Percentiles rank a stretch among this genome's conserved stretches.
Evolutionary conservation across 2,888 invertebrate species (phyloP).

Genomic region (Machimus atricapillus): DNA sequence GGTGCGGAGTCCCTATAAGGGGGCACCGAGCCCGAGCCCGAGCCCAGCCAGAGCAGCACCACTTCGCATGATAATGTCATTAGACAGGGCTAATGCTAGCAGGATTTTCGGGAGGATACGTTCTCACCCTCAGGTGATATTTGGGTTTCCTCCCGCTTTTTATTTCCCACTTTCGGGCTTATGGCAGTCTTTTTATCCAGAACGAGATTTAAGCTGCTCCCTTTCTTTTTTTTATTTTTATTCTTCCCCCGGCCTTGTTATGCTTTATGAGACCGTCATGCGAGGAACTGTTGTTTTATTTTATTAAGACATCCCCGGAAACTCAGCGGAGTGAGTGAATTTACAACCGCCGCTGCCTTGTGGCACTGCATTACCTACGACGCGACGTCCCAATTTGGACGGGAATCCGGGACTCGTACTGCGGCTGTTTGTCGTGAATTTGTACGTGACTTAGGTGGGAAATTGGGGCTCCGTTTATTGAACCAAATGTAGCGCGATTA

Average conservation of each 20-base stretch:
- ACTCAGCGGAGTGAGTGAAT: neutral
- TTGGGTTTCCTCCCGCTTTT: neutral
- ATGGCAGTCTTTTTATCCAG: neutral
- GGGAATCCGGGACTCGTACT: neutral
- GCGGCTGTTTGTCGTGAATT: neutral
- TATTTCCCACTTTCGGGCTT: neutral
- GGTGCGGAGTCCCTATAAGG: neutral
- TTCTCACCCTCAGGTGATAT: slow-evolving; percentile 32
- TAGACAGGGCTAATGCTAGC: slow-evolving; percentile 27
- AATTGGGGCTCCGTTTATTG: neutral
- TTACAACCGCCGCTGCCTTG: neutral
- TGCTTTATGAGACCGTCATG: neutral
- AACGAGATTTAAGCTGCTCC: neutral
- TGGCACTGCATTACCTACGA: neutral
- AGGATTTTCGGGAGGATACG: neutral
- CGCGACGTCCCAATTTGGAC: neutral
- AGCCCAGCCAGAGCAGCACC: neutral
- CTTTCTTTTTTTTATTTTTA: neutral
- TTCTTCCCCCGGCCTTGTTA: neutral
- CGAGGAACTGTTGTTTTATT: slow-evolving; percentile 26
- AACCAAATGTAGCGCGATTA: slow-evolving; percentile 18
- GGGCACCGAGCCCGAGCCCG: neutral
- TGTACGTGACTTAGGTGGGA: slow-evolving; percentile 18
- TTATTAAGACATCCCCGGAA: slow-evolving; percentile 27
- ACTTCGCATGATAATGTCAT: slow-evolving; percentile 33